These are phyloP conservation scores for Triplophysa rosa DNA, from an alignment of 2,113 vertebrate species.

Conservation along the genomic window DNA sequence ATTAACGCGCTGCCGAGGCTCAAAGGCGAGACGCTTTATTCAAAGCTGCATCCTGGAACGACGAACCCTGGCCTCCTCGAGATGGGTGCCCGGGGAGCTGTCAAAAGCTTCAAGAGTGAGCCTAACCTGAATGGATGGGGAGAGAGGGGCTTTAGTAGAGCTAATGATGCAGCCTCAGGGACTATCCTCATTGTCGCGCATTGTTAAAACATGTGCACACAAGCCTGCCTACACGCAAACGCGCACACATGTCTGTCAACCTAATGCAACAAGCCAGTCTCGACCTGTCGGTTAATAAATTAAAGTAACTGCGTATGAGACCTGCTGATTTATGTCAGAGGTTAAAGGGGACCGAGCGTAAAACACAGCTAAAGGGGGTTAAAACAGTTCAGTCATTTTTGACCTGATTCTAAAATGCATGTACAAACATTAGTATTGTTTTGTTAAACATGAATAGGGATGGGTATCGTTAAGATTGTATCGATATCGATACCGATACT, in stretches of 20 bases:
- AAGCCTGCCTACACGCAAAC: not conserved
- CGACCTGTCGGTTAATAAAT: conserved; percentile 13
- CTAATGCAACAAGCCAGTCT: not conserved
- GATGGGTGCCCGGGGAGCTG: conserved; percentile 73
- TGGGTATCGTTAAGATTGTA: too few species aligned
- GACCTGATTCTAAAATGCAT: too few species aligned
- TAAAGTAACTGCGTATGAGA: conserved; percentile 16
- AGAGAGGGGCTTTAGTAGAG: conserved; percentile 29
- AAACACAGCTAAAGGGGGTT: not conserved
- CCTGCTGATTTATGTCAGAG: conserved; percentile 26
- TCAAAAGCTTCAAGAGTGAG: conserved; percentile 59
- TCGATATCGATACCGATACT: too few species aligned
- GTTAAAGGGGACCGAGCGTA: conserved; percentile 17
- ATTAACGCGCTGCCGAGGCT: conserved; percentile 72
- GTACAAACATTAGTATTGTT: too few species aligned
- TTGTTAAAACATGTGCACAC: conserved; percentile 41
- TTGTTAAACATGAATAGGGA: too few species aligned
- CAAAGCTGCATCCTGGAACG: conserved; percentile 67
- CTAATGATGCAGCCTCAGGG: conserved; percentile 5
- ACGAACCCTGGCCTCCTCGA: conserved; percentile 68
- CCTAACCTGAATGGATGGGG: conserved; percentile 16
- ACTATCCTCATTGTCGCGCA: conserved; percentile 28
- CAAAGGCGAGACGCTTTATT: conserved; percentile 67
- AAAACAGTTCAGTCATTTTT: not conserved
- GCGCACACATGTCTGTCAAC: conserved; percentile 11